Evolutionary conservation across 1,140 invertebrate genomes (phyloP), one percentile per base, ranked within the genome.

Genomic region (Drosophila nannoptera): DNA sequence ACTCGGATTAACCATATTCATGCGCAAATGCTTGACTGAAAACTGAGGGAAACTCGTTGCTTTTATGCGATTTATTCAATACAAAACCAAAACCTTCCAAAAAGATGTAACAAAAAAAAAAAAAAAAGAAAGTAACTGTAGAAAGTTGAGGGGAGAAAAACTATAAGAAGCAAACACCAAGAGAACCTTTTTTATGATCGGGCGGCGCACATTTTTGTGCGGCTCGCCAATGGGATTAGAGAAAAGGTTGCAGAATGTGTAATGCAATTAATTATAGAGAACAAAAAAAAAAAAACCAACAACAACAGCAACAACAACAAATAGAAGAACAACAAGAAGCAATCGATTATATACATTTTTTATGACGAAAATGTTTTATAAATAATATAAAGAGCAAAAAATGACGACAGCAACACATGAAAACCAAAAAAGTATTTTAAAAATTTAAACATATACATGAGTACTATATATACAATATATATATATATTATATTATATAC

Each of bases 381-480:
- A 84, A 67, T 62, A 63, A 56, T 33, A 31, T 45, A 59, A 62
- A 48, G 46, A 45, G 22, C 22, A 56, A 53, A 45, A 67, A 42
- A 53, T 45, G 46, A 58, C 12, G 54, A 49, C 43, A 43, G 55
- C 12, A 40, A 40, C 12, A 62, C 35, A 66, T 36, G 52, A 69
- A 83, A 84, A 78, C 73, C 73, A 76, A 84, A 73, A 83, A 83
- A 83, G 80, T 84, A 84, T 84, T 84, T 84, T 84, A 84, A 84
- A 84, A 84, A 84, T 80, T 86, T 80, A 84, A 84, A 86, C 73
- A 84, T 84, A 86, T 83, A 83, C 80, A 83, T 84, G 80, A 83
- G 53, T 84, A 83, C 80, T 84, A 83, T 83, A 75, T 75, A 75
- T 59, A 75, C 59, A 68, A 56, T 73, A 69, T 75, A 77, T 77